Base-by-base conservation (phyloP, 2,888 invertebrate genomes). In the Drepana falcataria region DNA sequence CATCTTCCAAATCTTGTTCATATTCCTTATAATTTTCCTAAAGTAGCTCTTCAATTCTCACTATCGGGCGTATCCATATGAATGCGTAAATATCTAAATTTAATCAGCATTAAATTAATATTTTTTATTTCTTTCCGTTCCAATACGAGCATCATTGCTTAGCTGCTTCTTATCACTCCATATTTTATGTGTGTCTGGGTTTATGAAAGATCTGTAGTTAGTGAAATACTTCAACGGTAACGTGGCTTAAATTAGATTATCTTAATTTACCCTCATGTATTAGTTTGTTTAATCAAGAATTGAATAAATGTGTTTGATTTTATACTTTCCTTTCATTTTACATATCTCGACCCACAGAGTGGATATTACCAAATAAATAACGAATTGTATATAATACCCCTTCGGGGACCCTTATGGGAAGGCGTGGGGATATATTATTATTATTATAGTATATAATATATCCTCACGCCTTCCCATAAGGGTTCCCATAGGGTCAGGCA, bases 231-330 rank as follows among this genome's bases (percentile, higher is more conserved):
- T 65, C 52, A 52, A 51, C 54, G 53, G 48, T 64, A 56, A 68
- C 60, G 58, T 52, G 58, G 60, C 64, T 69, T 72, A 65, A 64
- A 59, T 64, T 63, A 64, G 61, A 48, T 60, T 21, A 54, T 60
- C 49, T 59, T 69, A 68, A 66, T 55, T 68, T 74, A 69, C 68
- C 64, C 61, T 63, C 70, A 73, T 77, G 81, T 82, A 79, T 81
- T 79, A 82, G 71, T 69, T 63, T 73, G 51, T 40, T 40, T 67
- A 65, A 68, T 77, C 63, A 67, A 61, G 65, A 73, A 73, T 69
- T 65, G 65, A 81, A 79, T 81, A 82, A 79, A 81, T 56, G 62
- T 73, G 53, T 66, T 70, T 68, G 59, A 70, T 64, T 71, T 66
- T 52, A 21, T 41, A n/a, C 47, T 54, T 44, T 55, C 53, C 56